Conservation (phyloP, 2,113 vertebrate species). For the Oryzias curvinotus region DNA sequence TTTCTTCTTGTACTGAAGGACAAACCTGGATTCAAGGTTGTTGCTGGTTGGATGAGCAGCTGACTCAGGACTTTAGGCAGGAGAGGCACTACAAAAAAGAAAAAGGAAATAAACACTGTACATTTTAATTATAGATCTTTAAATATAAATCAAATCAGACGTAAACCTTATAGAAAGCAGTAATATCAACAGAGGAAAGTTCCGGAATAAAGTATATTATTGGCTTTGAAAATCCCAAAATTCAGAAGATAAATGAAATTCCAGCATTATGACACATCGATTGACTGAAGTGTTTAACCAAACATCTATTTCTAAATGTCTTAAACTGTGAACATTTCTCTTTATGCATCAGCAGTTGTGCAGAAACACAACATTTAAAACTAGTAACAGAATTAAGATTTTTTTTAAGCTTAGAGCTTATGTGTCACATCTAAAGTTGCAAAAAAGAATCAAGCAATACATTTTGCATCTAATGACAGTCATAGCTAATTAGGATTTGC, state of each 20-base stretch:
- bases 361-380: too few relatives aligned
- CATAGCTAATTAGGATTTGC: constrained; percentile 30
- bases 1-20: not conserved
- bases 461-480: constrained; percentile 15
- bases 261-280: too few relatives aligned
- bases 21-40: constrained; percentile 35
- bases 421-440: constrained; percentile 6
- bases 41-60: not conserved
- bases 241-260: too few relatives aligned
- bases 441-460: constrained; percentile 14
- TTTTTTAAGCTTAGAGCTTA: not conserved
- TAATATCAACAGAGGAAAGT: not conserved
- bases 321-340: too few relatives aligned
- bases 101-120: not conserved
- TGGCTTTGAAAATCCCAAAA: too few relatives aligned
- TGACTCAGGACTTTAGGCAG: constrained; percentile 6
- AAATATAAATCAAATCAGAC: constrained; percentile 5
- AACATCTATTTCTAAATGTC: too few relatives aligned
- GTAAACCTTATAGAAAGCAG: not conserved
- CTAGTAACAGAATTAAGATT: too few relatives aligned
- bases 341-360: too few relatives aligned
- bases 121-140: not conserved
- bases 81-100: constrained; percentile 3
- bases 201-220: too few relatives aligned
- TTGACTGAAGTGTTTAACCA: too few relatives aligned